Evolutionary conservation across 2,113 vertebrate species (phyloP).

Genomic region (Pterocles burchelli): DNA sequence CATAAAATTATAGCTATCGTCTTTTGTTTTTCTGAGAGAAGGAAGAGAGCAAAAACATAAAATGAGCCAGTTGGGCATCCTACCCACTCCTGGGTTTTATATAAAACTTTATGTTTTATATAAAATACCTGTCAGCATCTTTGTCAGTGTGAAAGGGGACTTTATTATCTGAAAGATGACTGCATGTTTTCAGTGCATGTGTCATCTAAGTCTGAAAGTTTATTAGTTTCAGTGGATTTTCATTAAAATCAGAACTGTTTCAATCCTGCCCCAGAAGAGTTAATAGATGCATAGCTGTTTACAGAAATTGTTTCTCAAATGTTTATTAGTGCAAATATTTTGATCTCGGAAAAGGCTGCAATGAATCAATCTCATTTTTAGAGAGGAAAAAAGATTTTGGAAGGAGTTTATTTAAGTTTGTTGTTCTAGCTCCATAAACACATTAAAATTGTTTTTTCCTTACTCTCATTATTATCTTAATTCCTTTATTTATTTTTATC

Average conservation of each 20-base stretch:
- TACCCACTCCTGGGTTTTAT: neutral
- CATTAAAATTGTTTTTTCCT: neutral
- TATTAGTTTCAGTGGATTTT: neutral
- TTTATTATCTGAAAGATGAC: constrained; percentile 6
- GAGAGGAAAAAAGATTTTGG: neutral
- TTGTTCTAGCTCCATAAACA: neutral
- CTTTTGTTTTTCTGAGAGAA: neutral
- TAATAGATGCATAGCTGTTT: constrained; percentile 1
- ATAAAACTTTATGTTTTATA: neutral
- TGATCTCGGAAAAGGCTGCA: constrained; percentile 14
- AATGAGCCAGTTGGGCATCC: neutral
- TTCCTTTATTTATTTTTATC: neutral
- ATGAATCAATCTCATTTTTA: constrained; percentile 8
- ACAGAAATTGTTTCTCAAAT: neutral
- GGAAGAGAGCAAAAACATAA: neutral
- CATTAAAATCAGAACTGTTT: neutral
- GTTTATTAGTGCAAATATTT: neutral
- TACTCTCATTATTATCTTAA: neutral
- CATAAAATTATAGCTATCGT: neutral
- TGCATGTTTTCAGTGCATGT: constrained; percentile 15
- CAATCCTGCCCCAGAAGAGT: neutral
- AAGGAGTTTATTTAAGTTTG: neutral
- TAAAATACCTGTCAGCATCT: neutral
- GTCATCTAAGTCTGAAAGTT: constrained; percentile 21
- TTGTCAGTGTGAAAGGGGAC: neutral